Evolutionary conservation across 2,113 vertebrate genomes (phyloP), one percentile per base, ranked within the genome.

Genomic region (Pterocles gutturalis): DNA sequence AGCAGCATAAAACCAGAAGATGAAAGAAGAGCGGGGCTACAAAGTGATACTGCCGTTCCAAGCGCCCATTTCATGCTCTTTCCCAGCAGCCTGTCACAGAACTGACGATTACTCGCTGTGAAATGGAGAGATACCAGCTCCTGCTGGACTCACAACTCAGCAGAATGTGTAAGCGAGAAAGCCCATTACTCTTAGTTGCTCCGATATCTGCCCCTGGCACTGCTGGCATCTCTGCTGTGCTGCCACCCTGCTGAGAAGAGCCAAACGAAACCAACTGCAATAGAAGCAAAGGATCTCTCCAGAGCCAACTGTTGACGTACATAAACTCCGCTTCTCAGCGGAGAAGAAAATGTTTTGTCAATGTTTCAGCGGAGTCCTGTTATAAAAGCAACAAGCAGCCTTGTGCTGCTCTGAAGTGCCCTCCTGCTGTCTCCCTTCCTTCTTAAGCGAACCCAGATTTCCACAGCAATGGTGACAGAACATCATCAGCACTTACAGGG

Each of bases 151-250:
- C 49, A 34, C 36, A 83, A 62, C 31, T 54, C 38, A 10, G 13
- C 17, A 55, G 55, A 18, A 54, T 69, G 60, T 1, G 3, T 41
- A 41, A 77, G 25, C 31, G 38, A 49, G 36, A 49, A 87, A 67
- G 18, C 31, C 31, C 51, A 10, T n/a, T 60, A 21, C 28, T 65
- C 55, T 61, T 45, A 2, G 4, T 53, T 57, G 33, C 31, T 29
- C n/a, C 17, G 36, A 3, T 64, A 15, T 34, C 60, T 70, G 45
- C 21, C 10, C 6, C n/a, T 4, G n/a, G 49, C 48, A 28, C 36
- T 10, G 38, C 65, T 61, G 51, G 62, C 53, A 38, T n/a, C 62
- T 36, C 51, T 0, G 2, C 48, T 58, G 49, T 11, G 0, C 2
- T 34, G 36, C 34, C 41, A n/a, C 41, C 34, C 62, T 53, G 25